Conservation (phyloP, 2,888 invertebrate genomes). For the Zhengitettix transpicula region DNA sequence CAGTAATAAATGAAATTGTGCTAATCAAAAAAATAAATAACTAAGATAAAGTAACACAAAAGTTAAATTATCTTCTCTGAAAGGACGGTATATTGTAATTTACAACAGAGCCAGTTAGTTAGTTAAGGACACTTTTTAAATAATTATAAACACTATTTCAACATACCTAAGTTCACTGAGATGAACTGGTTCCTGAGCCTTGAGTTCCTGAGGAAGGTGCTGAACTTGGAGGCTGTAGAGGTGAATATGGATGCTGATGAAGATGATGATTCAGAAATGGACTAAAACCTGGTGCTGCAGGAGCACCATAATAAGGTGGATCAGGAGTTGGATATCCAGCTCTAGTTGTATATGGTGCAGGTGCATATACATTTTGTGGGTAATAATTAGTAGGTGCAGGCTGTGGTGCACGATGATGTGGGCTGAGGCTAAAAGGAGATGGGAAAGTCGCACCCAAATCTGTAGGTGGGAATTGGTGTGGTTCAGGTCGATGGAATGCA, state of each 20-base stretch:
- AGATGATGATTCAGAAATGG: constrained; percentile 9
- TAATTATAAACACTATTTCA: not conserved
- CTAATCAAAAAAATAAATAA: too few relatives aligned
- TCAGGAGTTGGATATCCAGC: constrained; percentile 8
- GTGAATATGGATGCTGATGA: constrained; percentile 8
- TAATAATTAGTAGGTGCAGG: constrained; percentile 3
- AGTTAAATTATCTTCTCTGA: too few relatives aligned
- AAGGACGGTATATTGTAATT: too few relatives aligned
- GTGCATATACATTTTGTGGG: constrained; percentile 10
- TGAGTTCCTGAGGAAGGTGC: not conserved
- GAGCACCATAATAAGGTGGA: constrained; percentile 3
- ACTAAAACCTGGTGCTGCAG: constrained; percentile 5
- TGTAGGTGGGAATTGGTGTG: constrained; percentile 9
- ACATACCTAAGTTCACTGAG: not conserved
- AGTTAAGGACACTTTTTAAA: too few relatives aligned
- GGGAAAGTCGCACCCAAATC: not conserved
- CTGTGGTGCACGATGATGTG: not conserved
- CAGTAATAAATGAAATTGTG: too few relatives aligned
- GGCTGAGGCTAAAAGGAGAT: constrained; percentile 1
- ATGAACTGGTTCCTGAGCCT: not conserved
- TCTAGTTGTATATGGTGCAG: constrained; percentile 4
- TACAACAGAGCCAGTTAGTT: too few relatives aligned
- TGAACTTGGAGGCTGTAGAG: constrained; percentile 2
- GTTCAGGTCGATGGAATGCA: constrained; percentile 15
- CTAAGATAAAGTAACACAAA: too few relatives aligned